Percentiles rank a stretch among this genome's conserved stretches.
phyloP scores from a whole-genome alignment of 2,113 vertebrate species.

The Aptenodytes patagonicus region DNA sequence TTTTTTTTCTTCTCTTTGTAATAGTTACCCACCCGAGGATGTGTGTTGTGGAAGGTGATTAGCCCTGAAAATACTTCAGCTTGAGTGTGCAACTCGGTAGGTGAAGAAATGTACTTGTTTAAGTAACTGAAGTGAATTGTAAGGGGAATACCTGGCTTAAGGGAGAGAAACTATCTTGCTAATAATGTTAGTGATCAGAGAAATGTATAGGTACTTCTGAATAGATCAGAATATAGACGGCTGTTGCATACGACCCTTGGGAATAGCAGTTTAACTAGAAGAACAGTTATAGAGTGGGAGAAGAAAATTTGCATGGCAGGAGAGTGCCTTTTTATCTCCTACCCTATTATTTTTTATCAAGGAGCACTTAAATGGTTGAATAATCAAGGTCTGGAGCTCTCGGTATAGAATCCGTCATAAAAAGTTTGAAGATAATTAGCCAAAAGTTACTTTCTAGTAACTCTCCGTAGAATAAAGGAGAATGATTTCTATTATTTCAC shows the following conservation, averaged over 20 bases:
- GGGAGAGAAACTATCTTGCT: not conserved
- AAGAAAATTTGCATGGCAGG: not conserved
- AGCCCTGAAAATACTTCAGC: fast-evolving
- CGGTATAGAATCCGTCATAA: fast-evolving
- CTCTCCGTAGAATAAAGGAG: not conserved
- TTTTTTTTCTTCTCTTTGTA: too few species aligned
- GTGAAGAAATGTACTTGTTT: not conserved
- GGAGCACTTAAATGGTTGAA: not conserved
- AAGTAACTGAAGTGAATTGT: too few species aligned
- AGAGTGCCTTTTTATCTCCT: not conserved
- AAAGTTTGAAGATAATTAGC: not conserved
- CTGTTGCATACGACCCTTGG: fast-evolving
- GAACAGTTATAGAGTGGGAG: not conserved
- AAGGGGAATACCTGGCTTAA: fast-evolving
- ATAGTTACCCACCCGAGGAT: fast-evolving
- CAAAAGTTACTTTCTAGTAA: not conserved
- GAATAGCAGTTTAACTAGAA: not conserved
- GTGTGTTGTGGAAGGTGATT: too few species aligned
- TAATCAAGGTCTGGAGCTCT: not conserved
- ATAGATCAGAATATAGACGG: fast-evolving
- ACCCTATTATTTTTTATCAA: fast-evolving
- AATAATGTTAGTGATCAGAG: fast-evolving
- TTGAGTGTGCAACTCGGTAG: fast-evolving
- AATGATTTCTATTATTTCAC: not conserved
- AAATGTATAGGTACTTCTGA: fast-evolving